Base-by-base conservation (phyloP, 2,113 vertebrate species). In the Athene cunicularia region DNA sequence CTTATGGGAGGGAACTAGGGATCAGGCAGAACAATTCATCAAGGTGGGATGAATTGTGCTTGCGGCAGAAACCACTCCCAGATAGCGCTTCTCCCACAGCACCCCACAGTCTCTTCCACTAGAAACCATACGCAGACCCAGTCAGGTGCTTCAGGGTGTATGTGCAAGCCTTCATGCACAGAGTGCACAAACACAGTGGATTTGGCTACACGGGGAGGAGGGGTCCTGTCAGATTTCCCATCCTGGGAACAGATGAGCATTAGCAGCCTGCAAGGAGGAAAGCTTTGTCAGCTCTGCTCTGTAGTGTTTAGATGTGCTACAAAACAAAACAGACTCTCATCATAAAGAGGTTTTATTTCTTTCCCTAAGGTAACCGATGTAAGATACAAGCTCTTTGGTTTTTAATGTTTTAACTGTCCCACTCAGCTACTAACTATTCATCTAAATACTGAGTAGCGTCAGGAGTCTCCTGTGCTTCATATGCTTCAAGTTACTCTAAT, bases 391-490 rank as follows among this genome's bases (percentile, higher is more conserved):
- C 81, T 75, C 66, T 82, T 82, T 56, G 59, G n/a, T 59, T 90
- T 71, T 82, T 55, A 45, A 66, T 5, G 2, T 67, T 94, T 72
- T 80, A 94, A 43, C 70, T 58, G 74, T 83, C 88, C 91, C 70
- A 68, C 66, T 90, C 87, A 75, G 58, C 67, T 79, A 56, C 55
- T 66, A 88, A 64, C 81, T 60, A 64, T 37, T 68, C 74, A 45
- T 64, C 66, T 53, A 90, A 93, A 88, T 12, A 58, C 53, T 21
- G 32, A 73, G 45, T 8, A 75, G 33, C 6, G 5, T 63, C 77
- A 93, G 74, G 49, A 97, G 66, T 56, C 83, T 91, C 80, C 66
- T 22, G 86, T 89, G 70, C 91, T 96, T 97, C 88, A 95, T 70
- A 67, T 33, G 81, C 47, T 93, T 95, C 88, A 41, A 96, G 86